These are phyloP conservation scores for Montipora foliosa DNA, from an alignment of 64 coral and sea anemone species.

Conservation along the genomic window DNA sequence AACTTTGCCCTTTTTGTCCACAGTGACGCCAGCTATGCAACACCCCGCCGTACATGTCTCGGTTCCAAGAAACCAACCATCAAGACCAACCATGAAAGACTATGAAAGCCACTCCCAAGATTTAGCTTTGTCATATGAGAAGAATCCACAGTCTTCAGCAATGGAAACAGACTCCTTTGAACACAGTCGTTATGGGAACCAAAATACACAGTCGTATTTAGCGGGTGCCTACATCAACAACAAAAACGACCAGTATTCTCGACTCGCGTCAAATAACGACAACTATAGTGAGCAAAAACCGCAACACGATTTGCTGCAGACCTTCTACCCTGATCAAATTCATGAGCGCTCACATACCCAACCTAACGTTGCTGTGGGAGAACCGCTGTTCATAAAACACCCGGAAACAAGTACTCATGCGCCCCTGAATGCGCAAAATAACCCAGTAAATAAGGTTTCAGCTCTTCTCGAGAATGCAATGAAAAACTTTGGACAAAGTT, in stretches of 20 bases:
- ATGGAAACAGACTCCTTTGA: not conserved
- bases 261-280: slow-evolving; percentile 6
- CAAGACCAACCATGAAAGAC: slow-evolving; percentile 14
- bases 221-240: not conserved
- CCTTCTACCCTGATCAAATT: slow-evolving; percentile 24
- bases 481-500: slow-evolving; percentile 1
- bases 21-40: not conserved
- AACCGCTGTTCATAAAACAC: slow-evolving; percentile 24
- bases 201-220: not conserved
- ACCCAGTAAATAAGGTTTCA: not conserved
- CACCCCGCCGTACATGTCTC: not conserved
- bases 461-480: slow-evolving; percentile 5
- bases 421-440: not conserved
- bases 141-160: not conserved
- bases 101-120: slow-evolving; percentile 37
- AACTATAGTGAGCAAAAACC: not conserved
- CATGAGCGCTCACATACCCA: slow-evolving; percentile 4
- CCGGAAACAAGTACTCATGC: not conserved
- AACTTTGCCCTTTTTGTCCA: not conserved
- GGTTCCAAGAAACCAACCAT: slow-evolving; percentile 6
- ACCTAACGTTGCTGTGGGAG: slow-evolving; percentile 42
- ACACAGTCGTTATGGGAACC: not conserved
- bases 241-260: slow-evolving; percentile 1
- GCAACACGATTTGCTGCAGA: slow-evolving; percentile 29
- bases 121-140: slow-evolving; percentile 19